Conservation (phyloP, 2,113 vertebrate genomes). For the Crotalus viridis region DNA sequence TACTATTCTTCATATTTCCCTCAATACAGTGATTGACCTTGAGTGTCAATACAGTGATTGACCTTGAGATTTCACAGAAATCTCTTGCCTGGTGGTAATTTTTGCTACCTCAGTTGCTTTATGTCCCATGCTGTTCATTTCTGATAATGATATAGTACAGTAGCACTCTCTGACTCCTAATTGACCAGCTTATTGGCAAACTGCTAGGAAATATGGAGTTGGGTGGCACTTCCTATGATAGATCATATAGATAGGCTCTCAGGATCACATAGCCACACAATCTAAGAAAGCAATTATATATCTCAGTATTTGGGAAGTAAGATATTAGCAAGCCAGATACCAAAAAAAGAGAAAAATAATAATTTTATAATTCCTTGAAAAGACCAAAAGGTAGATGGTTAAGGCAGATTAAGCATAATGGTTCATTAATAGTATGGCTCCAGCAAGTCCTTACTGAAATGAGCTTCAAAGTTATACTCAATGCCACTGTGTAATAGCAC, state of each 20-base stretch:
- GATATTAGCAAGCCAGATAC: neutral
- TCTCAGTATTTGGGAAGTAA: neutral
- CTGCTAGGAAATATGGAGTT: neutral
- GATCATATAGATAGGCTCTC: neutral
- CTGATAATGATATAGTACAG: slow-evolving; percentile 2
- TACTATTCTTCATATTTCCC: neutral
- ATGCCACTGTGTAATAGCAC: neutral
- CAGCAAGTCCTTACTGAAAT: neutral
- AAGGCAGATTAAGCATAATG: neutral
- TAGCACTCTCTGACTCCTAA: neutral
- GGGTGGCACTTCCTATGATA: neutral
- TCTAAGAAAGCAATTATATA: neutral
- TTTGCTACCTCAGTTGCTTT: neutral
- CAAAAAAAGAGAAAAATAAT: neutral
- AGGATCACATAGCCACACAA: neutral
- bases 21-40: neutral
- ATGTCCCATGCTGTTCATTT: slow-evolving; percentile 5
- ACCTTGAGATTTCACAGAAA: slow-evolving; percentile 19
- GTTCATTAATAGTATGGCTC: neutral
- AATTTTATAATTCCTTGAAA: neutral
- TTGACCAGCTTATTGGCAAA: neutral
- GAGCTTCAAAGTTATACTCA: neutral
- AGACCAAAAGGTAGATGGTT: neutral
- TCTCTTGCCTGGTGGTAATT: neutral
- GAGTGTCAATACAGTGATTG: neutral